Percentiles rank a stretch among this genome's conserved stretches.
Evolutionary conservation across 2,797 vertebrate genomes (phyloP).

Genomic region (Sebastes steindachneri): DNA sequence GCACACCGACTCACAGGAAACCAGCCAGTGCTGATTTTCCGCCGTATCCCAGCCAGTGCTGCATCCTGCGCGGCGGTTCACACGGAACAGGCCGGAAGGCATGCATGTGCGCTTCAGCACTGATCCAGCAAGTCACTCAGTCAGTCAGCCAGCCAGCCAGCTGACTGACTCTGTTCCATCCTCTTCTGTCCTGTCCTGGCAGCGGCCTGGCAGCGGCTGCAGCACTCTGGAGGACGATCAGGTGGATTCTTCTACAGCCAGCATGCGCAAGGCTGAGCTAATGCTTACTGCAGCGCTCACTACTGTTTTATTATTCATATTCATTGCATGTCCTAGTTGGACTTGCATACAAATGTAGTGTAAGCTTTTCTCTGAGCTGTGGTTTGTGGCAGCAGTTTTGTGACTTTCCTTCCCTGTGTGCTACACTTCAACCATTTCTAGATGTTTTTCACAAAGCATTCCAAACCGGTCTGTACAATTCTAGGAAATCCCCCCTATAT

Average conservation of each 20-base stretch:
- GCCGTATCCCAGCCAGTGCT: constrained; percentile 58
- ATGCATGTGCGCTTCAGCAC: constrained; percentile 64
- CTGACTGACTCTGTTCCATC: constrained; percentile 42
- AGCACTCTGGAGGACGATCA: constrained; percentile 49
- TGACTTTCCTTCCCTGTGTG: constrained; percentile 16
- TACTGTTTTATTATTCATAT: constrained; percentile 67
- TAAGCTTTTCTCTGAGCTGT: constrained; percentile 27
- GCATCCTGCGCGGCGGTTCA: constrained; percentile 78
- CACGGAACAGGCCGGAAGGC: constrained; percentile 75
- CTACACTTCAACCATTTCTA: background rate
- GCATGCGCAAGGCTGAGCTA: constrained; percentile 37
- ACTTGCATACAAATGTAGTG: constrained; percentile 56
- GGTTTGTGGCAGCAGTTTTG: constrained; percentile 29
- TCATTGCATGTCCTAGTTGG: constrained; percentile 42
- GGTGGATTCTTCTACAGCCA: constrained; percentile 53
- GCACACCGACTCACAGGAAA: constrained; percentile 75
- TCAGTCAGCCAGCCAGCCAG: constrained; percentile 11
- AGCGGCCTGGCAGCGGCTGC: constrained; percentile 39
- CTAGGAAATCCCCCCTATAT: background rate
- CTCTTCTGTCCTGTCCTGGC: constrained; percentile 39
- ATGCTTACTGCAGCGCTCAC: constrained; percentile 49
- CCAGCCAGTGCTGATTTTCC: constrained; percentile 74
- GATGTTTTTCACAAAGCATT: background rate
- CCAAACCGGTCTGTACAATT: background rate
- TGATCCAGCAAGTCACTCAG: constrained; percentile 50